Evolutionary conservation across 2,888 invertebrate species (phyloP).

Genomic region (Aspidiotus rigidus): DNA sequence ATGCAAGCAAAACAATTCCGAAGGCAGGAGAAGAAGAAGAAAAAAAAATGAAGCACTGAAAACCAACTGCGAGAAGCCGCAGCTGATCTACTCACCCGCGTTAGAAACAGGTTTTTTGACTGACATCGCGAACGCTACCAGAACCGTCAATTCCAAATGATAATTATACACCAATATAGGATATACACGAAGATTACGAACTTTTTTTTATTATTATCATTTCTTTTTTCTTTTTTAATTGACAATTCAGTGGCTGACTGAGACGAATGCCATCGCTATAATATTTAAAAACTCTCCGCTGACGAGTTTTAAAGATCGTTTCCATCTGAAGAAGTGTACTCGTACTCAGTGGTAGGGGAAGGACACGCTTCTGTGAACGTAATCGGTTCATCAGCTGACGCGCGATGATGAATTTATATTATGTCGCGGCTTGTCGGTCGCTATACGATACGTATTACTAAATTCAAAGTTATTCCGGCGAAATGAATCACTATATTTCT

Average conservation of each 20-base stretch:
- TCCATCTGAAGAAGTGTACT: neutral
- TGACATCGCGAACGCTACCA: constrained; percentile 14
- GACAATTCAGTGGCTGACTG: constrained; percentile 14
- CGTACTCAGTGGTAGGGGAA: neutral
- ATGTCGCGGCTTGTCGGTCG: too few species aligned
- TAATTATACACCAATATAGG: constrained; percentile 9
- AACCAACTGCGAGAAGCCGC: constrained; percentile 1
- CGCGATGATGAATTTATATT: too few species aligned
- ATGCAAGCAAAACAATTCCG: constrained; percentile 1
- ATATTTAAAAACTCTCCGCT: neutral
- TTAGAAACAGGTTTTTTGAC: constrained; percentile 3
- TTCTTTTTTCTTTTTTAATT: constrained; percentile 12
- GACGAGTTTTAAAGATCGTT: constrained; percentile 2
- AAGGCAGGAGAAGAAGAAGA: neutral
- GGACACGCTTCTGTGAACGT: too few species aligned
- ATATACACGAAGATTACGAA: neutral
- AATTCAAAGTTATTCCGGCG: too few species aligned
- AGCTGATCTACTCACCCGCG: constrained; percentile 14
- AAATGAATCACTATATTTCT: too few species aligned
- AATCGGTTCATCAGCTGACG: too few species aligned
- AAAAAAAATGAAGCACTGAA: neutral
- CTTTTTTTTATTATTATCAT: too few species aligned
- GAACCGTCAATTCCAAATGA: constrained; percentile 12
- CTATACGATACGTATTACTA: too few species aligned
- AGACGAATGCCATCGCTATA: neutral